A percentile compares a stretch with the other conserved stretches of the same genome.
phyloP scores from a whole-genome alignment of 2,113 vertebrate species.

The Lophius piscatorius region DNA sequence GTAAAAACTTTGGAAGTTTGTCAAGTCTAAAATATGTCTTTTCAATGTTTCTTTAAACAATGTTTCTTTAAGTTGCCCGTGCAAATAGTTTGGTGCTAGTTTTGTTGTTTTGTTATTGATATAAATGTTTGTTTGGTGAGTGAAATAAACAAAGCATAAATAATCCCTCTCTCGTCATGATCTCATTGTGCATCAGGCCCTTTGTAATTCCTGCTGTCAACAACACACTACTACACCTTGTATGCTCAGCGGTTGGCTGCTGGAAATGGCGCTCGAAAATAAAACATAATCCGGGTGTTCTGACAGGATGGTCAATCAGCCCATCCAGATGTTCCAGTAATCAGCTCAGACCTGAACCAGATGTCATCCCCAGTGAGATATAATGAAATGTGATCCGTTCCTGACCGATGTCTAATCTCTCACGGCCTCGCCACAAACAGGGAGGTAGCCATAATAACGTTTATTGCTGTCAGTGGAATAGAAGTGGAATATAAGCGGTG shows the following conservation, averaged over 20 bases:
- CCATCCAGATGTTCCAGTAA: slow-evolving; percentile 69
- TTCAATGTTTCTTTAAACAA: too few relatives aligned
- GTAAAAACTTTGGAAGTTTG: too few relatives aligned
- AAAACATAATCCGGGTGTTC: slow-evolving; percentile 45
- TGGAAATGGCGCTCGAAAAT: slow-evolving; percentile 23
- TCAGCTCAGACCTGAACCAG: slow-evolving; percentile 67
- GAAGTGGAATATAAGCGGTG: too few relatives aligned
- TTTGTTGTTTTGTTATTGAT: too few relatives aligned
- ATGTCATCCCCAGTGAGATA: slow-evolving; percentile 61
- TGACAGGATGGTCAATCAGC: slow-evolving; percentile 34
- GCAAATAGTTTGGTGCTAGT: too few relatives aligned
- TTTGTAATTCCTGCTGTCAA: not conserved
- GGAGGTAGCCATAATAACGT: not conserved
- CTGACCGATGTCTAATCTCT: slow-evolving; percentile 40
- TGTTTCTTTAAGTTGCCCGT: too few relatives aligned
- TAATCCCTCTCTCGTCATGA: too few relatives aligned
- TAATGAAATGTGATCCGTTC: slow-evolving; percentile 56
- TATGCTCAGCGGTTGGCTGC: slow-evolving; percentile 3
- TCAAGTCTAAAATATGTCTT: too few relatives aligned
- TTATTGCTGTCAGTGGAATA: not conserved
- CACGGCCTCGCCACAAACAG: slow-evolving; percentile 24
- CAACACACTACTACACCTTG: not conserved
- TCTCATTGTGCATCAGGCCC: not conserved
- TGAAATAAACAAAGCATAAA: too few relatives aligned
- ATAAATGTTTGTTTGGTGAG: too few relatives aligned